A percentile compares a stretch with the other conserved stretches of the same genome.
Evolutionary conservation across 2,888 invertebrate genomes (phyloP).

Genomic region (Caenorhabditis doughertyi): DNA sequence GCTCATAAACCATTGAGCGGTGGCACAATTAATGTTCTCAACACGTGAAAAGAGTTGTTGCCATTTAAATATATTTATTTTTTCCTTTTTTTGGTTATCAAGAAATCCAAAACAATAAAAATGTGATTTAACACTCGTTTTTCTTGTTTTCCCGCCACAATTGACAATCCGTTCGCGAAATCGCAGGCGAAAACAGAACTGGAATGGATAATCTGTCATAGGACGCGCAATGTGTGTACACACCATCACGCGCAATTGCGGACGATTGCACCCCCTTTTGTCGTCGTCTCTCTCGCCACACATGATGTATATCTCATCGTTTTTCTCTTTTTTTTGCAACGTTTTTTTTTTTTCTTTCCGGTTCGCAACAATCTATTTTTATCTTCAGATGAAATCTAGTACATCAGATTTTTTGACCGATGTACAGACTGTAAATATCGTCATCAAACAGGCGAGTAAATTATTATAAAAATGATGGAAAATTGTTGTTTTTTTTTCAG

Average conservation of each 20-base stretch:
- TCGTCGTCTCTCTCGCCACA: constrained; percentile 23
- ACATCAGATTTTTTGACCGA: constrained; percentile 66
- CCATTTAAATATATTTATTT: constrained; percentile 31
- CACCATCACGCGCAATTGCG: constrained; percentile 48
- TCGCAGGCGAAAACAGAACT: constrained; percentile 35
- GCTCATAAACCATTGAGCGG: constrained; percentile 73
- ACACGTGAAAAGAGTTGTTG: constrained; percentile 47
- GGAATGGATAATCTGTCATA: constrained; percentile 56
- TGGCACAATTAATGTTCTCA: constrained; percentile 62
- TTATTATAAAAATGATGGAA: background rate
- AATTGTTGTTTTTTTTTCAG: constrained; percentile 38
- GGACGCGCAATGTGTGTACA: constrained; percentile 43
- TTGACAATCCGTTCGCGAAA: constrained; percentile 34
- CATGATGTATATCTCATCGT: constrained; percentile 23
- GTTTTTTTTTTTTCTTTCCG: constrained; percentile 9
- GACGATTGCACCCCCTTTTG: background rate
- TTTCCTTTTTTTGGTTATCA: background rate
- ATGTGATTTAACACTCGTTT: constrained; percentile 40
- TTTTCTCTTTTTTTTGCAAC: constrained; percentile 30
- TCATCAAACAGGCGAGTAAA: constrained; percentile 61
- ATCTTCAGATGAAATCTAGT: constrained; percentile 65
- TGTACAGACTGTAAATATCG: constrained; percentile 66
- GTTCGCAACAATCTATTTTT: constrained; percentile 22
- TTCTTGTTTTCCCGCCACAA: constrained; percentile 29
- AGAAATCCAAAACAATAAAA: constrained; percentile 26